Base-by-base conservation (phyloP, 2,888 invertebrate genomes). In the Eupithecia subumbrata region DNA sequence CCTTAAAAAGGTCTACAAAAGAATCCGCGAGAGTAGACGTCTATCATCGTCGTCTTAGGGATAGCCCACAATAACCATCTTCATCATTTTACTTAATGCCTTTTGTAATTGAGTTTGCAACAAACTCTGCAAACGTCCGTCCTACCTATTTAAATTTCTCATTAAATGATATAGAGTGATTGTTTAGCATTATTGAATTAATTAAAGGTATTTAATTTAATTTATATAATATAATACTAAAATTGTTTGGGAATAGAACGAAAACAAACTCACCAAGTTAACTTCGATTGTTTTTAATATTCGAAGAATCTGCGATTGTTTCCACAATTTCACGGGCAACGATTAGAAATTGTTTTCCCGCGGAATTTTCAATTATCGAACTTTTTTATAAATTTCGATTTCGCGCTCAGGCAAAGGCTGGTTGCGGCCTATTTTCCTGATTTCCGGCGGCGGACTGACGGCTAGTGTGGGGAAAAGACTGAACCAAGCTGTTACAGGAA, bases 391-490 rank as follows among this genome's bases (percentile, higher is more conserved):
- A 72, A 79, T 72, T 79, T 80, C 79, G 76, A 76, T 87, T 89
- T 85, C 84, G 83, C 86, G 84, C 83, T 85, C 82, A 85, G 87
- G 88, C 88, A 86, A 84, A 82, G 86, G 82, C 85, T 67, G 80
- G 78, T 76, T 79, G 83, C 93, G 91, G 90, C 93, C 91, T 93
- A 90, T 92, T 88, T 91, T 90, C 86, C 86, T 88, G 89, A 91
- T 85, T 82, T 84, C 81, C 89, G 84, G 86, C 84, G 83, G 82
- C 78, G 81, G 84, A 93, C 93, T 92, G 93, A 81, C 84, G 81
- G 79, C 78, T 75, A 80, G 82, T 81, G 84, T 77, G 78, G 83
- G 82, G 76, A 83, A 82, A 81, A 78, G 77, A 64, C 76, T 76
- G 72, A 80, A 82, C 81, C 78, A 84, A 78, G 79, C 79, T 82